Evolutionary conservation across 1,140 invertebrate genomes (phyloP).

Genomic region (Mesaphorura yosii): DNA sequence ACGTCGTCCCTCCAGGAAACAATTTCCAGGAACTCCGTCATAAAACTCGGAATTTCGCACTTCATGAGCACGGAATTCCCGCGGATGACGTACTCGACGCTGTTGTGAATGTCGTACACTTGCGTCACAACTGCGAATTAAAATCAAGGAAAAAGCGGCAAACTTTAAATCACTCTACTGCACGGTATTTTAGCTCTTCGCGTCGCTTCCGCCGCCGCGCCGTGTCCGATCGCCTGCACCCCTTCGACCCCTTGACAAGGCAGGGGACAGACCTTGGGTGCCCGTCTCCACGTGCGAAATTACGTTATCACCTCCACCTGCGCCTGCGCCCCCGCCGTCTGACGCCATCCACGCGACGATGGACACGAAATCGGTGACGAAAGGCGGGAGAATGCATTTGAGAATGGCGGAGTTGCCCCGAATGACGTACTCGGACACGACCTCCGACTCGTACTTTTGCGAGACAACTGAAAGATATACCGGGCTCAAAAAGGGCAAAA

Average conservation of each 20-base stretch:
- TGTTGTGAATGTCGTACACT: constrained; percentile 73
- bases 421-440: constrained; percentile 81
- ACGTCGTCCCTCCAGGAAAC: constrained; percentile 70
- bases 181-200: too few relatives aligned
- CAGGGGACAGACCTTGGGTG: too few relatives aligned
- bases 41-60: constrained; percentile 82
- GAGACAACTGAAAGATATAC: constrained; percentile 55
- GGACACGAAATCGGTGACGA: constrained; percentile 79
- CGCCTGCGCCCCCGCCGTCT: background rate
- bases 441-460: constrained; percentile 73
- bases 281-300: background rate
- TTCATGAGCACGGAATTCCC: constrained; percentile 83
- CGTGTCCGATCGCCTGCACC: background rate
- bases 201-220: too few relatives aligned
- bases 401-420: constrained; percentile 78
- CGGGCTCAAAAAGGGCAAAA: too few relatives aligned
- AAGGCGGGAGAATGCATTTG: constrained; percentile 81
- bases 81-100: constrained; percentile 80
- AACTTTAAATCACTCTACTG: too few relatives aligned
- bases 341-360: constrained; percentile 78
- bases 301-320: background rate
- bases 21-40: constrained; percentile 80
- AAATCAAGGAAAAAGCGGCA: constrained; percentile 5
- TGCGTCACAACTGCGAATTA: constrained; percentile 69
- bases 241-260: too few relatives aligned